A percentile compares a stretch with the other conserved stretches of the same genome.
Evolutionary conservation across 1,140 invertebrate genomes (phyloP).

Genomic region (Steinernema khuongi): DNA sequence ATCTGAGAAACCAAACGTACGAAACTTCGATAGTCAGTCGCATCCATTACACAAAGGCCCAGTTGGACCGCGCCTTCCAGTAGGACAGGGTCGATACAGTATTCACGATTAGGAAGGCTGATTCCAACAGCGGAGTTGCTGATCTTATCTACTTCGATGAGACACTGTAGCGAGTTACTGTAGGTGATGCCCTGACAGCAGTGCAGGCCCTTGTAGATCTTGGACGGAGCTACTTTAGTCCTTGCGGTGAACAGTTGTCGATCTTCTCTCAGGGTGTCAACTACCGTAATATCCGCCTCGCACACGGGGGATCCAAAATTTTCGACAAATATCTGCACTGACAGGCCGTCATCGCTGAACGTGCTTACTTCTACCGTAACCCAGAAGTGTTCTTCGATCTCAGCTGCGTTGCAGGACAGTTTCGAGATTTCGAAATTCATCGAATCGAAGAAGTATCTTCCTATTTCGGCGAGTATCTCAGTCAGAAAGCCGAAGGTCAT

Average conservation of each 20-base stretch:
- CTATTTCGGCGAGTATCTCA: background rate
- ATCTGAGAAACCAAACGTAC: background rate
- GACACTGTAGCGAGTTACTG: background rate
- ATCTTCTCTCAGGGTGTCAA: background rate
- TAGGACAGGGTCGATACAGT: background rate
- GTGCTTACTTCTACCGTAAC: background rate
- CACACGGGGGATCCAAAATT: background rate
- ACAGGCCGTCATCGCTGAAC: background rate
- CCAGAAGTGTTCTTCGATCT: background rate
- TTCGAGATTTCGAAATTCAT: constrained; percentile 6
- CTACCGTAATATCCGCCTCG: background rate
- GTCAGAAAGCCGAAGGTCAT: background rate
- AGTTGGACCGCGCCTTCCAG: background rate
- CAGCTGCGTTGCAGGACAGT: background rate
- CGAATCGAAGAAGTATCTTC: background rate
- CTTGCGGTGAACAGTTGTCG: background rate
- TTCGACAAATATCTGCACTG: background rate
- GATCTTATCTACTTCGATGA: background rate
- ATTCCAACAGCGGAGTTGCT: background rate
- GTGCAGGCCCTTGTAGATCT: background rate
- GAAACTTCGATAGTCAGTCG: background rate
- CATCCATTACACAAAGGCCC: background rate
- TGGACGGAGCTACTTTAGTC: background rate
- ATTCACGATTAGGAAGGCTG: background rate
- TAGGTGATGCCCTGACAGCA: background rate